phyloP scores from a whole-genome alignment of 2,888 invertebrate species.

The Napeogenes sylphis region DNA sequence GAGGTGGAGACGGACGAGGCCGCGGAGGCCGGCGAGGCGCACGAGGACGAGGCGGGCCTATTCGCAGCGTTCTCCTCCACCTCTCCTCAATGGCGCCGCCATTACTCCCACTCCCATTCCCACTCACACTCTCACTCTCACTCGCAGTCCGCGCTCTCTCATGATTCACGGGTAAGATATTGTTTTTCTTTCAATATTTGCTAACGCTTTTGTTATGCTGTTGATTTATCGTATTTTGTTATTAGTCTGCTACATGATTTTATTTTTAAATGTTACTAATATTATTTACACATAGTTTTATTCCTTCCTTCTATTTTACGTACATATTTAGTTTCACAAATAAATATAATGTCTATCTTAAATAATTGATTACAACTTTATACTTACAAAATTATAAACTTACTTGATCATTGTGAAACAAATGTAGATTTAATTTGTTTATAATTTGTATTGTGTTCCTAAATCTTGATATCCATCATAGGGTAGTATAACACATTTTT shows the following conservation, averaged over 20 bases:
- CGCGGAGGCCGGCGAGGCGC: conserved; percentile 54
- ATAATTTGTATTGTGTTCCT: too few species aligned
- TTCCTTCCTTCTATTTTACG: too few species aligned
- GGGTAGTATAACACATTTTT: too few species aligned
- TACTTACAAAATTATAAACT: too few species aligned
- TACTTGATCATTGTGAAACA: too few species aligned
- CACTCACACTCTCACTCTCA: conserved; percentile 41
- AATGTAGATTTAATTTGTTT: too few species aligned
- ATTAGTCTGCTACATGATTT: background rate
- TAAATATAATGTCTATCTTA: too few species aligned
- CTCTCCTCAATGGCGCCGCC: conserved; percentile 68
- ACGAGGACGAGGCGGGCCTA: conserved; percentile 57
- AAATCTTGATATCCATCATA: too few species aligned
- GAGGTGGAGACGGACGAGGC: conserved; percentile 75
- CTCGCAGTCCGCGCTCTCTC: conserved; percentile 42
- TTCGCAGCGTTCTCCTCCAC: conserved; percentile 72
- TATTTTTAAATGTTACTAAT: too few species aligned
- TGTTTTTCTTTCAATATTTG: background rate
- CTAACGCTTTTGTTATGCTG: background rate
- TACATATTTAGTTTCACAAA: too few species aligned
- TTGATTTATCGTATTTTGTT: background rate
- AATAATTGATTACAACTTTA: too few species aligned
- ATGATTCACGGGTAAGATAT: conserved; percentile 33
- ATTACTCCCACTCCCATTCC: conserved; percentile 48
- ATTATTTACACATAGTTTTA: too few species aligned